These are phyloP conservation scores for Colius striatus DNA, from an alignment of 2,113 vertebrate genomes.

Conservation along the genomic window DNA sequence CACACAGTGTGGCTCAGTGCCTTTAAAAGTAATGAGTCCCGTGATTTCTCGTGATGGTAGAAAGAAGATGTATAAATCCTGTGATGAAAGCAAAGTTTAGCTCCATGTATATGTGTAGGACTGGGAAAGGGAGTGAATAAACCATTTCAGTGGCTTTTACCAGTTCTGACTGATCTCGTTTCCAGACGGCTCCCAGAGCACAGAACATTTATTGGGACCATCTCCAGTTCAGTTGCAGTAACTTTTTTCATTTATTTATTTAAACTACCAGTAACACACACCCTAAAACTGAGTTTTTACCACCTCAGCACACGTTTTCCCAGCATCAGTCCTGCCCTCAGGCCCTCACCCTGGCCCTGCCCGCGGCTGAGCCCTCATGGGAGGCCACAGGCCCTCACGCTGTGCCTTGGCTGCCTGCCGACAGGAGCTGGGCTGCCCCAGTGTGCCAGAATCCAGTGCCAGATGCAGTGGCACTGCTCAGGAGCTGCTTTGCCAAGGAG, in stretches of 20 bases:
- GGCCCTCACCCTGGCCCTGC: no score
- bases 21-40: accelerated
- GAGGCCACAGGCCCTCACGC: no score
- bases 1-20: neutral
- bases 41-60: neutral
- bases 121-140: neutral
- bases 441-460: neutral
- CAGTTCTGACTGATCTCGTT: neutral
- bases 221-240: neutral
- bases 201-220: neutral
- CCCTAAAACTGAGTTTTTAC: neutral
- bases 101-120: neutral
- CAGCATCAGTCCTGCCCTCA: neutral
- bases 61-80: neutral
- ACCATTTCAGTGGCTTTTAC: neutral
- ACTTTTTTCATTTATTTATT: neutral
- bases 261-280: neutral
- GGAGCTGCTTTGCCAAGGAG: neutral
- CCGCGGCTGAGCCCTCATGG: no score
- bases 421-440: neutral
- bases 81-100: neutral
- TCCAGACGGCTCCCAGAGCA: neutral
- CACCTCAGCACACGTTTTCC: neutral
- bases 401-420: neutral
- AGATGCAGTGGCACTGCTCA: neutral